Evolutionary conservation across 2,113 vertebrate species (phyloP), one percentile per base, ranked within the genome.

Genomic region (Miniopterus natalensis): DNA sequence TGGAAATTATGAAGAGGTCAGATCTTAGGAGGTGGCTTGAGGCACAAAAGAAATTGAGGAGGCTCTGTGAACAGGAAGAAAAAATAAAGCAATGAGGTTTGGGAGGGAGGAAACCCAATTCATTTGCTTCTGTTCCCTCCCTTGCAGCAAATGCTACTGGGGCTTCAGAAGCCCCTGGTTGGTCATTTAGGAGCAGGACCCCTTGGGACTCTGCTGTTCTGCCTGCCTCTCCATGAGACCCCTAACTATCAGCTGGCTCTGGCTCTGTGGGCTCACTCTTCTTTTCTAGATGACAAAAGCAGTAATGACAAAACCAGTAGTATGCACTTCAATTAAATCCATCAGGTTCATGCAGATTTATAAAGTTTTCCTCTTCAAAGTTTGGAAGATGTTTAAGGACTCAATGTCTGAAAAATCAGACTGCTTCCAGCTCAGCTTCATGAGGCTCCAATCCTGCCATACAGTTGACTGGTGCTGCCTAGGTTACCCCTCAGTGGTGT

Each of bases 391-490:
- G 93, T 96, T 96, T 95, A 95, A 71, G 84, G 84, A 80, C 86
- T 89, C 84, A 73, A 53, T 81, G 96, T 94, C 92, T 96, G 74
- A 98, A 98, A 97, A 97, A 95, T 95, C 77, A 97, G 94, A 93
- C 77, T 81, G 13, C 91, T 88, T 96, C 95, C 95, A 96, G 94
- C 65, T 78, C 94, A 97, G 97, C 96, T 97, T 97, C 92, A 88
- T 90, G 83, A 96, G 36, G 93, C 95, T 95, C 97, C 95, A 97
- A 96, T 97, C 98, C 97, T 97, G 98, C 98, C 98, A 95, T 98
- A 98, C 98, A 99, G 98, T 97, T 98, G 98, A 98, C 97, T 98
- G 98, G 97, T 98, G 98, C 98, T 99, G 98, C 98, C 98, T 99
- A 99, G 99, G 99, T 98, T 99, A 99, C 98, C 97, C 98, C 68